Evolutionary conservation across 2,797 vertebrate genomes (phyloP).

Genomic region (Catharus ustulatus): DNA sequence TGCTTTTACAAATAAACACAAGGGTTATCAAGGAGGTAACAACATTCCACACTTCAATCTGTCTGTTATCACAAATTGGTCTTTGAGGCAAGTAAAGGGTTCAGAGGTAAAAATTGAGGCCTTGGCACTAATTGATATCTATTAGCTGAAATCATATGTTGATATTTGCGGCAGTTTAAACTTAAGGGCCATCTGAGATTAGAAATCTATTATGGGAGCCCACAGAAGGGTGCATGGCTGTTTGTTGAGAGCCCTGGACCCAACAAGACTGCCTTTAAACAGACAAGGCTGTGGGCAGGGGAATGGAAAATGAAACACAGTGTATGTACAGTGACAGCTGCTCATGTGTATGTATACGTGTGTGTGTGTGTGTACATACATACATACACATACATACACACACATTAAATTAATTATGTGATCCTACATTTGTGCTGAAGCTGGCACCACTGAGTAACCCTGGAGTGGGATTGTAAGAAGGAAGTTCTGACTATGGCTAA

Average conservation of each 20-base stretch:
- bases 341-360: background rate
- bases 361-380: no score
- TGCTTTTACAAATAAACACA: background rate
- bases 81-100: background rate
- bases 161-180: background rate
- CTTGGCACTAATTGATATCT: background rate
- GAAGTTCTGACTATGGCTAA: background rate
- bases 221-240: background rate
- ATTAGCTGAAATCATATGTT: background rate
- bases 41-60: background rate
- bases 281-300: background rate
- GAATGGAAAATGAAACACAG: background rate
- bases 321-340: background rate
- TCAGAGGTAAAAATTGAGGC: background rate
- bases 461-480: background rate
- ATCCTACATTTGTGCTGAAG: background rate
- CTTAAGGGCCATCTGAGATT: background rate
- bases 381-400: background rate
- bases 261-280: background rate
- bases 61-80: background rate
- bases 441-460: background rate
- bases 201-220: background rate
- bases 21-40: background rate
- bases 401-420: background rate
- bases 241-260: background rate